phyloP scores from a whole-genome alignment of 1,140 invertebrate genomes.

The Lepidurus couesii region DNA sequence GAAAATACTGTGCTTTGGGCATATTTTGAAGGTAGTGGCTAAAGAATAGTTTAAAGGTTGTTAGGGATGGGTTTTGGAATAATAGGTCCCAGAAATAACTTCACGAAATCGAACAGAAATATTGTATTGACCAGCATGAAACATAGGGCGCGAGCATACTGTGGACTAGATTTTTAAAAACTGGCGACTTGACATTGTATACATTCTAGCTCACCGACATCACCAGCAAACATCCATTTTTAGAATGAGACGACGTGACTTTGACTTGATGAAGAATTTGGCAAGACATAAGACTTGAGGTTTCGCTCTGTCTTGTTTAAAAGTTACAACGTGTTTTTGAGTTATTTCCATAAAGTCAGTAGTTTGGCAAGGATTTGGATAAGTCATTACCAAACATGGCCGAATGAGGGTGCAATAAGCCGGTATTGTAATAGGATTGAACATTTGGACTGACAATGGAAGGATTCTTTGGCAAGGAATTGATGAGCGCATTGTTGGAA shows the following conservation, averaged over 20 bases:
- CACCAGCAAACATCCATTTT: constrained; percentile 8
- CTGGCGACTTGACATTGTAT: not conserved
- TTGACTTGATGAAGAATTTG: not conserved
- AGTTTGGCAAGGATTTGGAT: not conserved
- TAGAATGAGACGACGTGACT: not conserved
- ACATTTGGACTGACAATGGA: constrained; percentile 12
- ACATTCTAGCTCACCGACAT: not conserved
- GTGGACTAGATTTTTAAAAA: not conserved
- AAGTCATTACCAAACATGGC: constrained; percentile 9
- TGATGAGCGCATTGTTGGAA: constrained; percentile 1
- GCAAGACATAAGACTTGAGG: not conserved
- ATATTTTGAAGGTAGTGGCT: too few relatives aligned
- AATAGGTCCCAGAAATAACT: too few relatives aligned
- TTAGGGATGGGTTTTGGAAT: too few relatives aligned
- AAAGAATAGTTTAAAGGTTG: too few relatives aligned
- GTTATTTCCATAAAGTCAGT: not conserved
- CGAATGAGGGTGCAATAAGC: not conserved
- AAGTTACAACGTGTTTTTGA: not conserved
- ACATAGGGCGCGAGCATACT: not conserved
- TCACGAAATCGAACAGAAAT: not conserved
- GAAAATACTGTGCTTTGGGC: too few relatives aligned
- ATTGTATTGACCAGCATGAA: constrained; percentile 11
- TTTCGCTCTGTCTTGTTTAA: not conserved
- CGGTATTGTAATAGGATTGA: not conserved
- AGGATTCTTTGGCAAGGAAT: not conserved